Evolutionary conservation across 2,113 vertebrate genomes (phyloP).

Genomic region (Poeciliopsis prolifica): DNA sequence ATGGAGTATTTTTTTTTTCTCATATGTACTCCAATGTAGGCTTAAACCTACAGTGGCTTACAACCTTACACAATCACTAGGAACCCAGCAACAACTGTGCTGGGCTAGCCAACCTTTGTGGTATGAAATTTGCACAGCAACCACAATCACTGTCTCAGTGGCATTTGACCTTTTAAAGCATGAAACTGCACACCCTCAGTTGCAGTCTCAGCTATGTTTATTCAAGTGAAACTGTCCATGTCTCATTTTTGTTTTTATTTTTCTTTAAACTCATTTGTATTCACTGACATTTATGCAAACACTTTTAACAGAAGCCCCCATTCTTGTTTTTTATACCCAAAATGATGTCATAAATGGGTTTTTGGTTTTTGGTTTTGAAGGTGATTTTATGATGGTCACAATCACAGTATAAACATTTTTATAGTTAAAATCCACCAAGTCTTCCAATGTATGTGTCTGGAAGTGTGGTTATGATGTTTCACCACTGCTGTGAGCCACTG

Average conservation of each 20-base stretch:
- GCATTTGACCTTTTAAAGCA: slow-evolving; percentile 23
- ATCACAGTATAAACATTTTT: slow-evolving; percentile 61
- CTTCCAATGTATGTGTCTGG: slow-evolving; percentile 26
- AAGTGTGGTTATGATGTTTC: slow-evolving; percentile 44
- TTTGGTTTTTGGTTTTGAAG: slow-evolving; percentile 41
- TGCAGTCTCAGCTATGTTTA: slow-evolving; percentile 12
- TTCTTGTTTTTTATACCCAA: not conserved
- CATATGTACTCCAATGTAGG: slow-evolving; percentile 5
- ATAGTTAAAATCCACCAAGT: slow-evolving; percentile 30
- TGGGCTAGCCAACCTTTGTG: not conserved
- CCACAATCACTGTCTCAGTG: slow-evolving; percentile 4
- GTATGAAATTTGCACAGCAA: slow-evolving; percentile 13
- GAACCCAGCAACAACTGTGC: slow-evolving; percentile 17
- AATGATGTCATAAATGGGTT: slow-evolving; percentile 41
- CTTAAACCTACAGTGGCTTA: slow-evolving; percentile 4
- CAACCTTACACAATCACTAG: not conserved
- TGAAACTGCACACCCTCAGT: slow-evolving; percentile 2
- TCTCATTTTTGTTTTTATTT: not conserved
- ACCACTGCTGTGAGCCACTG: slow-evolving; percentile 41
- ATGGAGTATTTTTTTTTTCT: not conserved
- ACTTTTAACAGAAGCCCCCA: slow-evolving; percentile 6
- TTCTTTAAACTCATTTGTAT: not conserved
- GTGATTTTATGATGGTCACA: slow-evolving; percentile 32
- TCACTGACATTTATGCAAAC: not conserved
- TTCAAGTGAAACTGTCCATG: not conserved